Conservation (phyloP, 2,888 invertebrate species). For the Lymantria dispar region DNA sequence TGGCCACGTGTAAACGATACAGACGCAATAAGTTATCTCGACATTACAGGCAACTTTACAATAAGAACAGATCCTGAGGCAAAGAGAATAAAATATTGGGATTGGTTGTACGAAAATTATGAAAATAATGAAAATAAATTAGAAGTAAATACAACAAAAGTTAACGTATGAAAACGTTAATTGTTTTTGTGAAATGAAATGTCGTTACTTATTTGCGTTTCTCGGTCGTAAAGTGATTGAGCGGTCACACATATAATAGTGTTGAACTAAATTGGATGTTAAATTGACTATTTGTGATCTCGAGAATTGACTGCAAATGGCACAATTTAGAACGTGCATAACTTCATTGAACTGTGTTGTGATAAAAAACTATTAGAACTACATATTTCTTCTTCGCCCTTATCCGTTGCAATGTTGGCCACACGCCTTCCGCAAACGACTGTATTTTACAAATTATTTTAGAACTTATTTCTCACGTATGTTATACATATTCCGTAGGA, state of each 20-base stretch:
- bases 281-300: conserved; percentile 17
- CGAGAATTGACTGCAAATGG: conserved; percentile 3
- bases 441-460: not conserved
- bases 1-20: conserved; percentile 78
- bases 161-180: conserved; percentile 12
- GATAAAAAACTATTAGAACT: not conserved
- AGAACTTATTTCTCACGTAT: conserved; percentile 10
- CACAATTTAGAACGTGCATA: conserved; percentile 4
- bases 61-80: conserved; percentile 76
- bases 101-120: conserved; percentile 70
- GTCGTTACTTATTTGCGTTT: not conserved
- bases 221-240: not conserved
- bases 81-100: conserved; percentile 82
- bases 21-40: conserved; percentile 67
- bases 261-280: not conserved
- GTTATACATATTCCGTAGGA: conserved; percentile 28
- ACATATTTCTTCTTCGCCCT: not conserved
- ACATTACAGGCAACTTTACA: conserved; percentile 79
- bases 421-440: not conserved
- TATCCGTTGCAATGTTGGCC: no score
- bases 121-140: conserved; percentile 38
- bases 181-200: conserved; percentile 15
- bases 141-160: conserved; percentile 23
- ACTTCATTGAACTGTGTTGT: not conserved
- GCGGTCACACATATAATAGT: not conserved